These are phyloP conservation scores for Penaeus indicus DNA, from an alignment of 1,140 invertebrate species.

Conservation along the genomic window DNA sequence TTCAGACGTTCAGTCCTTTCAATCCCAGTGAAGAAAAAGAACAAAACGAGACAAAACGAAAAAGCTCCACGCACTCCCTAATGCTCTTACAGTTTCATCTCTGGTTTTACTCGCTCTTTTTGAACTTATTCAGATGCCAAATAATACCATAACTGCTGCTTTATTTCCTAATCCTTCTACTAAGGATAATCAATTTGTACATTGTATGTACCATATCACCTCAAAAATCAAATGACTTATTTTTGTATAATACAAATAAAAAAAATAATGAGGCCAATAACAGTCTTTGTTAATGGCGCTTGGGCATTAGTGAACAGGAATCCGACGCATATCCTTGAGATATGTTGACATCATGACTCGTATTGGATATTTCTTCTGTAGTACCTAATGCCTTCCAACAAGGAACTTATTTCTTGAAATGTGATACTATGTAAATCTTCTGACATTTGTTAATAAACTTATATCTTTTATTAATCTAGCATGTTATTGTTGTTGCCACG, in stretches of 20 bases:
- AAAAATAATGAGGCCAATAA: neutral
- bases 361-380: conserved; percentile 13
- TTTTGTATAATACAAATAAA: conserved; percentile 61
- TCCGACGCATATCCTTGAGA: conserved; percentile 10
- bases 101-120: neutral
- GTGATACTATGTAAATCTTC: conserved; percentile 61
- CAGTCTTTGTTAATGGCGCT: neutral
- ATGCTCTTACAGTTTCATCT: neutral
- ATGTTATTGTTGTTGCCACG: conserved; percentile 35
- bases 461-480: conserved; percentile 51
- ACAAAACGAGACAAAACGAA: too few species aligned
- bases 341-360: neutral
- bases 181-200: conserved; percentile 62
- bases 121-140: conserved; percentile 50
- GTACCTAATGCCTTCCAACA: conserved; percentile 47
- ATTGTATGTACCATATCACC: conserved; percentile 64
- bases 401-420: conserved; percentile 57
- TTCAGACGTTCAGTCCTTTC: too few species aligned
- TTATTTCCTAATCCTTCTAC: conserved; percentile 53
- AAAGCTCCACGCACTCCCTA: neutral
- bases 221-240: conserved; percentile 64
- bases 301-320: conserved; percentile 12
- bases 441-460: conserved; percentile 64
- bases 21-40: too few species aligned
- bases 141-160: conserved; percentile 45